phyloP scores from a whole-genome alignment of 2,797 vertebrate genomes.

The Falco naumanni region DNA sequence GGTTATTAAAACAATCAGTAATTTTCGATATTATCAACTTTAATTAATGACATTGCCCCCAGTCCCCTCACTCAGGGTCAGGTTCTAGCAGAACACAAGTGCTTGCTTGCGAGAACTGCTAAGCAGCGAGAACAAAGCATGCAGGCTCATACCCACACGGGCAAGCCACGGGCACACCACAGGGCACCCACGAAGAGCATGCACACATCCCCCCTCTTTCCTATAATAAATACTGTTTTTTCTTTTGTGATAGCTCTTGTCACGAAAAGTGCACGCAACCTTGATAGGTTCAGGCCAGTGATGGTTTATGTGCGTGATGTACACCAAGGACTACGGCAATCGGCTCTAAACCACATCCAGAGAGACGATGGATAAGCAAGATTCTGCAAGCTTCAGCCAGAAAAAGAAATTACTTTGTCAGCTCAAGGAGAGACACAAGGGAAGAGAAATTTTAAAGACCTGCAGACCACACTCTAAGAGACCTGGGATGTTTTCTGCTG shows the following conservation, averaged over 20 bases:
- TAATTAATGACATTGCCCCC: neutral
- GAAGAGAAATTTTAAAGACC: neutral
- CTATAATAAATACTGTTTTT: neutral
- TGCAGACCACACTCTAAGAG: neutral
- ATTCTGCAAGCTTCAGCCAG: neutral
- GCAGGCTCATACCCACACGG: fast-evolving
- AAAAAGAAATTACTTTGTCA: neutral
- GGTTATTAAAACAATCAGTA: neutral
- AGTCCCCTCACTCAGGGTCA: neutral
- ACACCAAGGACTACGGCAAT: neutral
- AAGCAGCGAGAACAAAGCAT: neutral
- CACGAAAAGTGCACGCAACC: neutral
- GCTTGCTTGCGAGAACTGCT: neutral
- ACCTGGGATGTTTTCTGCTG: neutral
- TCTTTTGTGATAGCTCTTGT: neutral
- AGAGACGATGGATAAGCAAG: neutral
- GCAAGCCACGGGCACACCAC: neutral
- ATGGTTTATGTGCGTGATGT: neutral
- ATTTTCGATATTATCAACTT: neutral
- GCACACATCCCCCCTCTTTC: neutral
- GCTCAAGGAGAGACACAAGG: neutral
- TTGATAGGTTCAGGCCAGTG: neutral
- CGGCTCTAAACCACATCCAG: neutral
- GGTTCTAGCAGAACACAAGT: neutral
- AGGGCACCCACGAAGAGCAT: neutral